Conservation (phyloP, 2,113 vertebrate genomes). For the Psammodynastes pulverulentus region DNA sequence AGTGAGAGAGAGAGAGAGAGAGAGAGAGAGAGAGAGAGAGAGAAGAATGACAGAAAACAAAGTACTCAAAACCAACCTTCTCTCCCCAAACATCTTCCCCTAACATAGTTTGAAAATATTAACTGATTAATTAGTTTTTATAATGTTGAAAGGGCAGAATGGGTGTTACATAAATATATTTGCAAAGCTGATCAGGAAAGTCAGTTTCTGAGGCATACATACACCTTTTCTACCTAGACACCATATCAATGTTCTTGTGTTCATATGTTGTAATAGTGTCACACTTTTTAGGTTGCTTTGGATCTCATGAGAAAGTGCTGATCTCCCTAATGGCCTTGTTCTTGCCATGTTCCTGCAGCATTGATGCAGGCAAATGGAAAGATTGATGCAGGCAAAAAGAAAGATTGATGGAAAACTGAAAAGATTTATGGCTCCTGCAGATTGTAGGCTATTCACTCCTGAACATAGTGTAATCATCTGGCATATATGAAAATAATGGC, state of each 20-base stretch:
- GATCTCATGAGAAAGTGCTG: background rate
- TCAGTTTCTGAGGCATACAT: no score
- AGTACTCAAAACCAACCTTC: background rate
- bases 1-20: background rate
- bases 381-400: background rate
- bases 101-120: background rate
- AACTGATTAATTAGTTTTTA: background rate
- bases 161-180: background rate
- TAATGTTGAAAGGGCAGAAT: background rate
- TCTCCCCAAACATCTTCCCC: background rate
- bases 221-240: background rate
- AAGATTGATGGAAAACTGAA: background rate
- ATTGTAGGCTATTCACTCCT: background rate
- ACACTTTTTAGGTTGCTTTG: background rate
- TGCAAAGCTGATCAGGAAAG: background rate
- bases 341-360: background rate
- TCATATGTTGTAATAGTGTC: background rate
- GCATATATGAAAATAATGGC: background rate
- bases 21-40: background rate
- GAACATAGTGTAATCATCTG: background rate
- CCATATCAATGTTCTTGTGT: background rate
- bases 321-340: background rate
- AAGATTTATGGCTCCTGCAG: background rate
- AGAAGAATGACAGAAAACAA: background rate
- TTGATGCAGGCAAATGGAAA: background rate